A percentile compares a stretch with the other conserved stretches of the same genome.
Evolutionary conservation across 2,113 vertebrate genomes (phyloP).

Genomic region (Panthera leo): DNA sequence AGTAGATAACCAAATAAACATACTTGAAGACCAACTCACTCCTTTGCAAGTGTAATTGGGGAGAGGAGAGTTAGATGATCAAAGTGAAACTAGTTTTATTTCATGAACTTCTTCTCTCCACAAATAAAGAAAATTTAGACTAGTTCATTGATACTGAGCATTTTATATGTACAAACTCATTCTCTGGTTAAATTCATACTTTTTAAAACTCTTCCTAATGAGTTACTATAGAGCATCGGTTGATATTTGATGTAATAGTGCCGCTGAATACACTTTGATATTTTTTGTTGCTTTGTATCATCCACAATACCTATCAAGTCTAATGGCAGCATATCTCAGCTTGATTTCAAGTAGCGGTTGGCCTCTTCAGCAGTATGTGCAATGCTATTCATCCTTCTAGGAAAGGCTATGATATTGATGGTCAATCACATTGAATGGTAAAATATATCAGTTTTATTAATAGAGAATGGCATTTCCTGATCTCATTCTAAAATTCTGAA

Average conservation of each 20-base stretch:
- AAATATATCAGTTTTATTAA: constrained; percentile 19
- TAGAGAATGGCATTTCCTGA: neutral
- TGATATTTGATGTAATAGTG: neutral
- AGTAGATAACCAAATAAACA: neutral
- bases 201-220: neutral
- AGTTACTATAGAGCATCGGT: neutral
- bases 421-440: neutral
- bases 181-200: neutral
- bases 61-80: neutral
- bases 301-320: neutral
- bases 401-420: neutral
- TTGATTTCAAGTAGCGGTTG: neutral
- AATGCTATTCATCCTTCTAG: neutral
- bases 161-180: neutral
- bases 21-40: neutral
- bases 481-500: neutral
- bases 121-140: neutral
- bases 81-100: neutral
- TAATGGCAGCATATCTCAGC: neutral
- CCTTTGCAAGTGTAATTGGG: neutral
- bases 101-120: neutral
- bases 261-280: neutral
- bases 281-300: neutral
- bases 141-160: neutral
- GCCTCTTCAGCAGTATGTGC: neutral